phyloP scores from a whole-genome alignment of 2,113 vertebrate genomes.

The Talpa occidentalis region DNA sequence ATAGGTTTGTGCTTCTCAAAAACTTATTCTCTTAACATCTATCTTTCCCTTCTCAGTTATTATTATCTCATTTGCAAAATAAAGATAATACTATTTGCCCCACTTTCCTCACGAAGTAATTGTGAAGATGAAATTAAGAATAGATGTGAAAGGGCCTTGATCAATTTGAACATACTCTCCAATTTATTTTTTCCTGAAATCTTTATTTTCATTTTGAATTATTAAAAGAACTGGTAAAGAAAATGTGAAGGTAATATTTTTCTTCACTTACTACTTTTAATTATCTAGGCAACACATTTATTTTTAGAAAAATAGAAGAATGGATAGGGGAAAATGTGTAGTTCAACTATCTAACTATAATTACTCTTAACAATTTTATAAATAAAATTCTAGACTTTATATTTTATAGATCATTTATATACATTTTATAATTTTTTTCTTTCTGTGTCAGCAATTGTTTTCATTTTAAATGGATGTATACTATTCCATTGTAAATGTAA shows the following conservation, averaged over 20 bases:
- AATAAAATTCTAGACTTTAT: neutral
- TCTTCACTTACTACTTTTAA: neutral
- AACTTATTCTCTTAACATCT: neutral
- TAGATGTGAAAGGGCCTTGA: neutral
- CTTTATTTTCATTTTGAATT: neutral
- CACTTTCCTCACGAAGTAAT: neutral
- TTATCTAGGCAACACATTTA: neutral
- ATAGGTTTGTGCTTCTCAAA: neutral
- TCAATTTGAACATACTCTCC: conserved; percentile 1
- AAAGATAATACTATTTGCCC: neutral
- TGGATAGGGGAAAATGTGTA: neutral
- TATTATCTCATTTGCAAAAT: neutral
- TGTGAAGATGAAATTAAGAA: conserved; percentile 36
- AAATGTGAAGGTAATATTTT: neutral
- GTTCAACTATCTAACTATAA: neutral
- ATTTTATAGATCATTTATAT: neutral
- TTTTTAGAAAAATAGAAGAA: conserved; percentile 11
- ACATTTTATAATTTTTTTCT: neutral
- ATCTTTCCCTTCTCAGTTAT: neutral
- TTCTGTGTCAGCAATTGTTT: neutral
- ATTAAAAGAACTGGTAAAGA: no score
- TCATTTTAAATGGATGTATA: neutral
- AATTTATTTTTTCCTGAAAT: conserved; percentile 25
- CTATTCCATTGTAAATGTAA: neutral
- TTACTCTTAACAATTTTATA: neutral